A percentile compares a stretch with the other conserved stretches of the same genome.
These are phyloP conservation scores for Drosophila nr. medialis DNA, from an alignment of 2,888 invertebrate species.

Conservation along the genomic window DNA sequence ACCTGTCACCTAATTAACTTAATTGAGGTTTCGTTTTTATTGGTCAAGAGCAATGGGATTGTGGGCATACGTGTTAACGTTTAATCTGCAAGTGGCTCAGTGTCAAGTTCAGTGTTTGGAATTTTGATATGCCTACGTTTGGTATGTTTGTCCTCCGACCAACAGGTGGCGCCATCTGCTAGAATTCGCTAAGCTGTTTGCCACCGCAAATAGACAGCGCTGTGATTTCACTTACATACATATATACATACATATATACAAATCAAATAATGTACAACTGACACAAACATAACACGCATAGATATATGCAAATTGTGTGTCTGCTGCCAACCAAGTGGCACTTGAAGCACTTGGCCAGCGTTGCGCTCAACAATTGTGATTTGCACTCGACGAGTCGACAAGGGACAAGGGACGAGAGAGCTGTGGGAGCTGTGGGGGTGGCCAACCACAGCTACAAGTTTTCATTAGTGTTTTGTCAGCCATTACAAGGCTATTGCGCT, in stretches of 20 bases:
- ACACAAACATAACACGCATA: background rate
- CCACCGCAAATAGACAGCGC: background rate
- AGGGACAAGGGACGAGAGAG: background rate
- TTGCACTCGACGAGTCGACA: conserved; percentile 16
- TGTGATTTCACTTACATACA: conserved; percentile 1
- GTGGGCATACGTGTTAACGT: conserved; percentile 4
- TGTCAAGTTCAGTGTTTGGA: conserved; percentile 34
- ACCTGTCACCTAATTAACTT: conserved; percentile 41
- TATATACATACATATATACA: background rate
- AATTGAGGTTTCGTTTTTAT: conserved; percentile 12
- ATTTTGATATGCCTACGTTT: background rate
- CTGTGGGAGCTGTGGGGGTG: background rate
- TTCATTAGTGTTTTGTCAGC: conserved; percentile 17
- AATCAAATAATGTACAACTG: conserved; percentile 43
- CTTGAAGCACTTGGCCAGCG: conserved; percentile 23
- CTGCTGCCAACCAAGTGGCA: conserved; percentile 23
- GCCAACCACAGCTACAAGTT: conserved; percentile 3
- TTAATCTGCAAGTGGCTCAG: conserved; percentile 13
- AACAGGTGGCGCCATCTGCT: conserved; percentile 40
- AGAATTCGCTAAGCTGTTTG: background rate
- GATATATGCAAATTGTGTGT: conserved; percentile 25
- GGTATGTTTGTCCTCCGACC: background rate
- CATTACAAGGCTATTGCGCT: conserved; percentile 14
- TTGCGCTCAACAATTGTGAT: conserved; percentile 38
- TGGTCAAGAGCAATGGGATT: conserved; percentile 1